Base-by-base conservation (phyloP, 2,888 invertebrate species). In the Mellilla xanthometata region DNA sequence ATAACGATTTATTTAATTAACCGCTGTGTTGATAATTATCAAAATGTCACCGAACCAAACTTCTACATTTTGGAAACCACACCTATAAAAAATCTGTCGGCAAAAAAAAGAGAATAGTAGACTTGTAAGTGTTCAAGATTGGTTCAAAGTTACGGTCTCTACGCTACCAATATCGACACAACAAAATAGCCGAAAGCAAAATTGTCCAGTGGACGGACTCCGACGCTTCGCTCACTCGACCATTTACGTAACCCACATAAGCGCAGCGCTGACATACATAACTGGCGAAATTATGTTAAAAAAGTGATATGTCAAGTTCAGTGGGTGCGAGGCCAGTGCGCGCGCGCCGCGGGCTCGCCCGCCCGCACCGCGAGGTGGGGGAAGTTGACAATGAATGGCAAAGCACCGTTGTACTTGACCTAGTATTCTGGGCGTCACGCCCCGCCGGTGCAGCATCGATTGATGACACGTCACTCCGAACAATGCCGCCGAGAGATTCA, bases 331-430 rank as follows among this genome's bases (percentile, higher is more conserved):
- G 77, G 76, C 69, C 76, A 76, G 66, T 69, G 75, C 72, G 77
- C 76, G 73, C 67, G 72, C 72, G 76, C 71, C 46, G 48, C 52
- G 44, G 56, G n/a, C 55, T 54, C 51, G 60, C 52, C 52, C 49
- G 54, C 62, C 46, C 62, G 56, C 52, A 42, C 7, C 55, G 56
- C 54, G 52, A 50, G 54, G 55, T 54, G 58, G 51, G 65, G 54
- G 58, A 54, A 62, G 75, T 68, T 82, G 88, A 84, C 89, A 87
- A 87, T 87, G 88, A 87, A 87, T 84, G 84, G 85, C 87, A 81
- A 82, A 86, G 83, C 88, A 82, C 79, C 84, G 84, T 78, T 86
- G 88, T 87, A 84, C 89, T 89, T 89, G 89, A 88, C 89, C 89
- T 72, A 88, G 84, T 82, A 84, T 81, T 72, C 68, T 65, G 72